Percentiles rank a stretch among this genome's conserved stretches.
These are phyloP conservation scores for Lepilemur ruficaudatus DNA, from an alignment of 2,797 vertebrate species.

Conservation along the genomic window DNA sequence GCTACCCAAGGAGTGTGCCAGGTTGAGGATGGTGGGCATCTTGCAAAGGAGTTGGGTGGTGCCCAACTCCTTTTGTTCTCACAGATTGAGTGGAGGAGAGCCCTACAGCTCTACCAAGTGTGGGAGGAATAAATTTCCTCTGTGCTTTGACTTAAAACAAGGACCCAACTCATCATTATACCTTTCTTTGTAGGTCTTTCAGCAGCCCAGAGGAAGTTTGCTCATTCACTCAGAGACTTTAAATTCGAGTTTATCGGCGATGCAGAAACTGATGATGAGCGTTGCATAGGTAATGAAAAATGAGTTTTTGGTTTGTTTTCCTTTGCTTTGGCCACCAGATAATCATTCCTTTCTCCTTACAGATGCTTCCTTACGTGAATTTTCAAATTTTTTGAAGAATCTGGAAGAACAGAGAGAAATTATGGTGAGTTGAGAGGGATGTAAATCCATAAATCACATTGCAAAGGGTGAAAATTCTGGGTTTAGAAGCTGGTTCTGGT, in stretches of 20 bases:
- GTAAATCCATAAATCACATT: background rate
- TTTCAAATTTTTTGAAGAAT: constrained; percentile 95
- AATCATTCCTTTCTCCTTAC: constrained; percentile 63
- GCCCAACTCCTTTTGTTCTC: background rate
- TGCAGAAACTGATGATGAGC: constrained; percentile 97
- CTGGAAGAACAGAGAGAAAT: constrained; percentile 98
- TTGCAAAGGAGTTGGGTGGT: too few species aligned
- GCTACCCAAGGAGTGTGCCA: rapidly evolving
- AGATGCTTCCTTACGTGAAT: constrained; percentile 98
- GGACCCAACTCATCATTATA: background rate
- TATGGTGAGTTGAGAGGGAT: constrained; percentile 90
- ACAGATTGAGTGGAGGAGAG: background rate
- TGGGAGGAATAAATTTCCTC: background rate
- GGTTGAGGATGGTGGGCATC: background rate
- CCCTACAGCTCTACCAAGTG: background rate
- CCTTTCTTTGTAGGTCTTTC: constrained; percentile 88
- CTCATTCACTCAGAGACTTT: constrained; percentile 95
- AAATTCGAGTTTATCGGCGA: constrained; percentile 98
- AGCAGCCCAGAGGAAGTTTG: constrained; percentile 96
- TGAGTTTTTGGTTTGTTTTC: background rate
- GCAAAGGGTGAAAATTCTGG: background rate
- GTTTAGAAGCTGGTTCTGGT: background rate
- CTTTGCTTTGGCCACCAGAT: background rate
- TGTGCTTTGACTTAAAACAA: background rate
- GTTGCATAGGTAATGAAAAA: constrained; percentile 91